Conservation (phyloP, 1,140 invertebrate genomes). For the Drosophila neocordata region DNA sequence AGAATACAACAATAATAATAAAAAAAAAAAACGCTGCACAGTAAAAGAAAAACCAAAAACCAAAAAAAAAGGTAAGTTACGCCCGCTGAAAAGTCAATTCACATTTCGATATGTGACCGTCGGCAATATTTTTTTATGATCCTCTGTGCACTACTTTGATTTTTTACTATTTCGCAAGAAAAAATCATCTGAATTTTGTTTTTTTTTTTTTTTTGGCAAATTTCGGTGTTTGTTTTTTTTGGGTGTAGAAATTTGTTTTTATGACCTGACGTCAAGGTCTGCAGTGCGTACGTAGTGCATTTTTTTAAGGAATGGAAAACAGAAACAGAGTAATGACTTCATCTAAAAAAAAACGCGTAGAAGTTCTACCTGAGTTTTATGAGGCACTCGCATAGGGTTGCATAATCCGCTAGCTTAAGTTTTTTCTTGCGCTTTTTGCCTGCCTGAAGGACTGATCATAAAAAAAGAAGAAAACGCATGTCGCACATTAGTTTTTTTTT, state of each 20-base stretch:
- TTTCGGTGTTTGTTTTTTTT: conserved; percentile 31
- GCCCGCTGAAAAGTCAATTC: conserved; percentile 65
- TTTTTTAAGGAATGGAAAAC: conserved; percentile 59
- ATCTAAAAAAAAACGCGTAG: conserved; percentile 35
- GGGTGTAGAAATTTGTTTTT: conserved; percentile 53
- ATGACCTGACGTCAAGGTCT: conserved; percentile 72
- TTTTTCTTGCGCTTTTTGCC: conserved; percentile 66
- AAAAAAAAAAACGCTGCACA: conserved; percentile 32
- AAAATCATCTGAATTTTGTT: conserved; percentile 45
- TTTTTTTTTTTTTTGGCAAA: conserved; percentile 60
- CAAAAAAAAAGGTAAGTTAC: conserved; percentile 64
- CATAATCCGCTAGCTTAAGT: conserved; percentile 78
- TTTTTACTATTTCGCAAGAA: conserved; percentile 75
- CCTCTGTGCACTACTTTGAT: conserved; percentile 74
- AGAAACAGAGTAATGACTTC: conserved; percentile 64
- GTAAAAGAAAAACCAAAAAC: conserved; percentile 17
- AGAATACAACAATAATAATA: conserved; percentile 1
- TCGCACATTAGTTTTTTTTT: conserved; percentile 21
- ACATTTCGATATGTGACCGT: conserved; percentile 57
- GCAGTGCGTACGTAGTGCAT: conserved; percentile 44
- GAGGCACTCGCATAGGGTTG: conserved; percentile 72
- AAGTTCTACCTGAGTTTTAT: conserved; percentile 61
- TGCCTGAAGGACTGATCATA: conserved; percentile 42
- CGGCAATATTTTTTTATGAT: conserved; percentile 66
- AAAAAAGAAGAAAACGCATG: conserved; percentile 60